phyloP scores from a whole-genome alignment of 2,113 vertebrate genomes.

The Phylloscopus whistleri region DNA sequence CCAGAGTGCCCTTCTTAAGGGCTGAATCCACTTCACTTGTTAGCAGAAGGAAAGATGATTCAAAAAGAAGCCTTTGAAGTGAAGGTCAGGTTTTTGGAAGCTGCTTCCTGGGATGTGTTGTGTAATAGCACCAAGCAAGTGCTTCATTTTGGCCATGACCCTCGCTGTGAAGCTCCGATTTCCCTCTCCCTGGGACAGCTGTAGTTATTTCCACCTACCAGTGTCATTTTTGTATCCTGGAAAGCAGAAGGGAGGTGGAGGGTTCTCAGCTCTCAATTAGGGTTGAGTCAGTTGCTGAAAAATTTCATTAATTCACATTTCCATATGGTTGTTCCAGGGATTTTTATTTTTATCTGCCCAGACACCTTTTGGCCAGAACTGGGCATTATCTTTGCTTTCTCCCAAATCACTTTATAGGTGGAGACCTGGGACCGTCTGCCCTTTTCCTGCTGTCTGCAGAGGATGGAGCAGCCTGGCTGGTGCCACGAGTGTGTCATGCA shows the following conservation, averaged over 20 bases:
- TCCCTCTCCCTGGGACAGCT: slow-evolving; percentile 47
- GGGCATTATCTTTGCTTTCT: slow-evolving; percentile 37
- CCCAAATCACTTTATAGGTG: slow-evolving; percentile 6
- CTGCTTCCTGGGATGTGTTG: slow-evolving; percentile 35
- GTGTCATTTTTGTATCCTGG: slow-evolving; percentile 67
- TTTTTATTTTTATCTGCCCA: slow-evolving; percentile 50
- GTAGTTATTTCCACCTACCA: slow-evolving; percentile 68
- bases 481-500: not conserved
- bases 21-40: slow-evolving; percentile 34
- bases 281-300: slow-evolving; percentile 59
- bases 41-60: slow-evolving; percentile 35
- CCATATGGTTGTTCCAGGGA: slow-evolving; percentile 53
- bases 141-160: slow-evolving; percentile 24
- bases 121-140: slow-evolving; percentile 43
- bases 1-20: not conserved
- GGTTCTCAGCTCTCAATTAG: slow-evolving; percentile 55
- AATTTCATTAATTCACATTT: slow-evolving; percentile 70
- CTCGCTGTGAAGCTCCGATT: not conserved
- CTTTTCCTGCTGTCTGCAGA: not conserved
- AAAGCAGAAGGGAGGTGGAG: slow-evolving; percentile 69
- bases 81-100: slow-evolving; percentile 69
- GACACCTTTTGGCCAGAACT: slow-evolving; percentile 47
- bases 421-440: slow-evolving; percentile 27
- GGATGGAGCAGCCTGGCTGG: slow-evolving; percentile 18
- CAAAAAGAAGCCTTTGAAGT: slow-evolving; percentile 60